A percentile compares a stretch with the other conserved stretches of the same genome.
Conservation (phyloP, 2,797 vertebrate genomes). For the Huso huso region DNA sequence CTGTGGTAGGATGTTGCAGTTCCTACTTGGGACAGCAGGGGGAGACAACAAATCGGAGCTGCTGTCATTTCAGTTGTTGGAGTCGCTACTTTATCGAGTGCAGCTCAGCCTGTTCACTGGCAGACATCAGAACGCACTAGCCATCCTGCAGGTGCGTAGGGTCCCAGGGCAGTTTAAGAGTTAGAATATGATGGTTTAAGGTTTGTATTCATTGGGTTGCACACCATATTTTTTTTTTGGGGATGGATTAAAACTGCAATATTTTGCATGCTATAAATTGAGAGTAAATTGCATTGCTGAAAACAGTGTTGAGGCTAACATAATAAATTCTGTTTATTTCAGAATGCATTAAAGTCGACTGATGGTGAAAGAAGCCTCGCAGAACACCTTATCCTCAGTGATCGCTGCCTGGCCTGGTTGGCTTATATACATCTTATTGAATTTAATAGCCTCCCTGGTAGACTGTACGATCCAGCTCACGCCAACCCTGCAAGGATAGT, state of each 20-base stretch:
- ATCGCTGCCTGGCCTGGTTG: constrained; percentile 85
- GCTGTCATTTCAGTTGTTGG: constrained; percentile 81
- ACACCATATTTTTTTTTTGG: too few relatives aligned
- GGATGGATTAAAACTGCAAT: too few relatives aligned
- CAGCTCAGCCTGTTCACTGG: constrained; percentile 81
- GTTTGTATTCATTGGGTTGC: neutral
- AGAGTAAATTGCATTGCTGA: too few relatives aligned
- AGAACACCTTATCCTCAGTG: constrained; percentile 57
- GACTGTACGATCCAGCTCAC: constrained; percentile 73
- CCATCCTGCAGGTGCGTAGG: constrained; percentile 71
- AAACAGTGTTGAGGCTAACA: too few relatives aligned
- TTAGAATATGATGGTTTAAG: neutral
- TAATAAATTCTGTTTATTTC: constrained; percentile 18
- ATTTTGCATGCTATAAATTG: too few relatives aligned
- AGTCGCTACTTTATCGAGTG: constrained; percentile 79
- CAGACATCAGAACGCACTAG: constrained; percentile 68
- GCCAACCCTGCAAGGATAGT: constrained; percentile 73
- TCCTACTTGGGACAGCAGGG: constrained; percentile 50
- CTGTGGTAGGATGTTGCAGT: constrained; percentile 75
- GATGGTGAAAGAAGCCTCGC: constrained; percentile 51
- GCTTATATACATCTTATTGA: constrained; percentile 83
- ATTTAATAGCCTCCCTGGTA: constrained; percentile 70
- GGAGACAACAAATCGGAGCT: constrained; percentile 47
- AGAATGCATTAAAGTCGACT: constrained; percentile 71
- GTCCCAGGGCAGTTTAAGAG: neutral